Percentiles rank a stretch among this genome's conserved stretches.
phyloP scores from a whole-genome alignment of 2,113 vertebrate species.

The Percina caprodes region DNA sequence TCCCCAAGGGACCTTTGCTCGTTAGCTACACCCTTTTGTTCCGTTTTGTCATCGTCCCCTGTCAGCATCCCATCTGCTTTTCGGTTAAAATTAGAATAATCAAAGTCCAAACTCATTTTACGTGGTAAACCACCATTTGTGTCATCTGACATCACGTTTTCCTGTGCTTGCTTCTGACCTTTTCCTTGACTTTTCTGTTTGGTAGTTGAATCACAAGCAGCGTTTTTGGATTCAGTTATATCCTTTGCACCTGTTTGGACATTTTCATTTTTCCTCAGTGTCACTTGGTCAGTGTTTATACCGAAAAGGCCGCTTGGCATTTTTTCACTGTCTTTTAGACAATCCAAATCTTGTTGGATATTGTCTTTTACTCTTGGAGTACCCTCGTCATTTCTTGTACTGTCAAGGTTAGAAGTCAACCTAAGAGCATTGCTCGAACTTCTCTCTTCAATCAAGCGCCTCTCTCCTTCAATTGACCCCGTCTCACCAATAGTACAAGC shows the following conservation, averaged over 20 bases:
- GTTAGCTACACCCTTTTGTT: background rate
- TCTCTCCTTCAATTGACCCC: slow-evolving; percentile 75
- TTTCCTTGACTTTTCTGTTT: slow-evolving; percentile 29
- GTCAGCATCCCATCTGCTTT: slow-evolving; percentile 11
- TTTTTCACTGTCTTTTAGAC: slow-evolving; percentile 26
- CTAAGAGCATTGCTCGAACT: slow-evolving; percentile 65
- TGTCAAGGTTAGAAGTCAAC: slow-evolving; percentile 63
- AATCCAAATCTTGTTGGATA: slow-evolving; percentile 50
- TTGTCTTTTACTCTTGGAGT: slow-evolving; percentile 41
- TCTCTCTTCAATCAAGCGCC: slow-evolving; percentile 76
- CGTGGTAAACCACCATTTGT: slow-evolving; percentile 33
- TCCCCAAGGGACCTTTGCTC: slow-evolving; percentile 17
- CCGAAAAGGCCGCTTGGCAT: slow-evolving; percentile 3
- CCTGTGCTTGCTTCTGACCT: slow-evolving; percentile 19
- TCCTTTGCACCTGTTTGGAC: slow-evolving; percentile 7
- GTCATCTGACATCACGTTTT: slow-evolving; percentile 16
- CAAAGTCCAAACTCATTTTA: slow-evolving; percentile 33
- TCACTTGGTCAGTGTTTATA: slow-evolving; percentile 34
- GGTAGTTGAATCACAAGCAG: slow-evolving; percentile 8
- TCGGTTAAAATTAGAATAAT: slow-evolving; percentile 8
- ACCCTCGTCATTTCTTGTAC: slow-evolving; percentile 61
- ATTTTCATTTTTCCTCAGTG: slow-evolving; percentile 24
- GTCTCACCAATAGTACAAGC: slow-evolving; percentile 72
- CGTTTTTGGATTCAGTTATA: slow-evolving; percentile 14
- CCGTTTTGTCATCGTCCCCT: background rate